Evolutionary conservation across 2,797 vertebrate genomes (phyloP).

Genomic region (Sebastes itinus): DNA sequence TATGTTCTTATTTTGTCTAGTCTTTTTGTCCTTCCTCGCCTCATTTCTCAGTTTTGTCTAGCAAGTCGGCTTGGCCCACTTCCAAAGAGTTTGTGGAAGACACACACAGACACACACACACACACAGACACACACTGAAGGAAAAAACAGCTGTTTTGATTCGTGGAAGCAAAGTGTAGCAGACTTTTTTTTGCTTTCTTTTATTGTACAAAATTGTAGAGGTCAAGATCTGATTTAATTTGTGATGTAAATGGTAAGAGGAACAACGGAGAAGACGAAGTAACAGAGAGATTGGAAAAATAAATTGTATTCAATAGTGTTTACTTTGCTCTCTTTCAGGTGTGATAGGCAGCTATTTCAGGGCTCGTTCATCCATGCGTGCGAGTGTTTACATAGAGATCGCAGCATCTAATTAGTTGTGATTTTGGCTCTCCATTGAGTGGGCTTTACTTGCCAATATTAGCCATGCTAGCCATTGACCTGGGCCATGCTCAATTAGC

Average conservation of each 20-base stretch:
- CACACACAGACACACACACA: not conserved
- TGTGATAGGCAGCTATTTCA: not conserved
- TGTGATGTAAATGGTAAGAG: conserved; percentile 21
- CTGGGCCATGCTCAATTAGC: conserved; percentile 47
- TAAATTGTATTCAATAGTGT: conserved; percentile 1
- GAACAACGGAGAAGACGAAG: not conserved
- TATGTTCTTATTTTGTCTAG: conserved; percentile 6
- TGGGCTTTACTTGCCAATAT: conserved; percentile 19
- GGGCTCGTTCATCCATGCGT: conserved; percentile 21
- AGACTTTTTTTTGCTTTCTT: not conserved
- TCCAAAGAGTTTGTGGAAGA: conserved; percentile 41
- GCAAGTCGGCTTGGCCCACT: conserved; percentile 32
- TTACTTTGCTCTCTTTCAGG: not conserved
- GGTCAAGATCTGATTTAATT: conserved; percentile 38
- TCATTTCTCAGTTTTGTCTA: conserved; percentile 2
- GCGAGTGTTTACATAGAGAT: conserved; percentile 23
- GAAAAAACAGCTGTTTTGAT: conserved; percentile 17
- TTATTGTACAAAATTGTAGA: not conserved
- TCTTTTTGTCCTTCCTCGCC: not conserved
- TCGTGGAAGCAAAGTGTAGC: not conserved
- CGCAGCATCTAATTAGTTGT: conserved; percentile 36
- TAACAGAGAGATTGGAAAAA: not conserved
- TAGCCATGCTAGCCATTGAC: conserved; percentile 31
- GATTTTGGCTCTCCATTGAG: conserved; percentile 31
- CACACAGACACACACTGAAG: not conserved